Evolutionary conservation across 2,113 vertebrate genomes (phyloP), one percentile per base, ranked within the genome.

Genomic region (Gobiocypris rarus): DNA sequence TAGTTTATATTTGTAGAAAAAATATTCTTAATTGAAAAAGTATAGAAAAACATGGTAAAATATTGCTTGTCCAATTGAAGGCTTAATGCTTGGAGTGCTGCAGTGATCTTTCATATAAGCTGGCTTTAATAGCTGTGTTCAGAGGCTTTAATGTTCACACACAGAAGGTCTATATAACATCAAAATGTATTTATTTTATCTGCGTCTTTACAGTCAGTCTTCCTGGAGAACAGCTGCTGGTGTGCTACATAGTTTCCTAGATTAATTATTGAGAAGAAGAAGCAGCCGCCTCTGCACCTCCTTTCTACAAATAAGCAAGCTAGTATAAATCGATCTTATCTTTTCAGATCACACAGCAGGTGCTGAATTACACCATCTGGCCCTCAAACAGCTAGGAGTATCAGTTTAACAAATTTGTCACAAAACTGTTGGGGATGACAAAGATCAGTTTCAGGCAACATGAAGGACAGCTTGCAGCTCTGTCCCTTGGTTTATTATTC

Each of bases 231-330:
- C 38, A 24, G n/a, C 34, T 78, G 76, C 38, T 63, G 28, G 52
- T 77, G 31, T 59, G 75, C 75, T 38, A 58, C 75, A 45, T 61
- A 43, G n/a, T 61, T 61, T 78, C 22, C 38, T 28, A 61, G n/a
- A 79, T 61, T 9, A 77, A 58, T 77, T 77, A 77, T 77, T 77
- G 22, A 78, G n/a, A 19, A 17, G 75, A 43, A 38, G n/a, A 63
- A 79, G 38, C 76, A 79, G 56, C 56, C 61, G 75, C 54, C 38
- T 17, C 13, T 75, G 74, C 28, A 56, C 9, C 28, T 77, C 19
- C 75, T 59, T 43, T 41, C 24, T 58, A 77, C 52, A 77, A 59
- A 15, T 59, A 41, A 59, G 31, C 31, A 77, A 77, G 75, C 31
- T 41, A 31, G 6, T 58, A 77, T 58, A 26, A 59, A 77, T 77